These are phyloP conservation scores for Trichosurus vulpecula DNA, from an alignment of 2,797 vertebrate species.

Conservation along the genomic window DNA sequence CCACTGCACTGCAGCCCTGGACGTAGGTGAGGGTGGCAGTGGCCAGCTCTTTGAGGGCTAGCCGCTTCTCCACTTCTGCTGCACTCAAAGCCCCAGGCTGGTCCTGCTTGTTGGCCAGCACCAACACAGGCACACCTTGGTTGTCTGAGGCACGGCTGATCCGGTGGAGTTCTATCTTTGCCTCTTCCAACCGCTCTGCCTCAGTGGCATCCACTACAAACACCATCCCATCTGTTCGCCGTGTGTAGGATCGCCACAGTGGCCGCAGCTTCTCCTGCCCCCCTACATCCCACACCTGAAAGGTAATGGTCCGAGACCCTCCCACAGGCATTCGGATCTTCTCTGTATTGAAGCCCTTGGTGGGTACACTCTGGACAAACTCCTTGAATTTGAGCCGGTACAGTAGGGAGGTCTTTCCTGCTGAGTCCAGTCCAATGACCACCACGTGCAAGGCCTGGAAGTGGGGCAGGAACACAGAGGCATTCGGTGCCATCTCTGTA, in stretches of 20 bases:
- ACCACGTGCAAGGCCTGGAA: conserved; percentile 92
- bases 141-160: conserved; percentile 92
- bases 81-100: conserved; percentile 85
- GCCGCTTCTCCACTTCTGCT: conserved; percentile 90
- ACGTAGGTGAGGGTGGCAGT: conserved; percentile 87
- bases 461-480: conserved; percentile 88
- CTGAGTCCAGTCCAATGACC: conserved; percentile 90
- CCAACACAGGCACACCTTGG: conserved; percentile 91
- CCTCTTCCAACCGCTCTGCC: conserved; percentile 92
- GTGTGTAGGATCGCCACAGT: conserved; percentile 93
- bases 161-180: conserved; percentile 91
- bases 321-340: conserved; percentile 91
- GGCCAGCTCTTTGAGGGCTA: conserved; percentile 89
- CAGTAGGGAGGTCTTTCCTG: conserved; percentile 93
- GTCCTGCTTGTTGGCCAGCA: conserved; percentile 95
- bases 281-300: conserved; percentile 94
- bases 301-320: conserved; percentile 86
- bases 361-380: conserved; percentile 93
- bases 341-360: conserved; percentile 94
- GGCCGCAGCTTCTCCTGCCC: conserved; percentile 94
- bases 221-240: conserved; percentile 91
- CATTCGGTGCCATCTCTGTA: conserved; percentile 90
- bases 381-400: conserved; percentile 93
- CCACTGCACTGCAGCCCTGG: conserved; percentile 92
- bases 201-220: conserved; percentile 93